phyloP scores from a whole-genome alignment of 2,113 vertebrate genomes.

The Boleophthalmus pectinirostris region DNA sequence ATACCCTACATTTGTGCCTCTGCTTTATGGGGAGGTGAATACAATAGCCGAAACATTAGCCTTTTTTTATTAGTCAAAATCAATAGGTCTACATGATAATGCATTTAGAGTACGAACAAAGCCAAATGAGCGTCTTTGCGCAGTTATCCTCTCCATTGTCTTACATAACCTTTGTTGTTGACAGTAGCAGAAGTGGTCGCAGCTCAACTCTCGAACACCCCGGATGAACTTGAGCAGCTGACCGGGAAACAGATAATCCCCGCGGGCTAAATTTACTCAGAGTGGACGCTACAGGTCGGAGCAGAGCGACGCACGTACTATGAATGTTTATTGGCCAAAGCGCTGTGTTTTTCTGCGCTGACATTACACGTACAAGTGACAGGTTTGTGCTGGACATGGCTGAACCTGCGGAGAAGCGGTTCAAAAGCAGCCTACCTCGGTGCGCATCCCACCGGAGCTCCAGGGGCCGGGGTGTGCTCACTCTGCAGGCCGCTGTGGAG shows the following conservation, averaged over 20 bases:
- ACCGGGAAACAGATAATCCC: slow-evolving; percentile 56
- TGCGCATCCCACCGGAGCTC: slow-evolving; percentile 60
- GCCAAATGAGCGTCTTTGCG: background rate
- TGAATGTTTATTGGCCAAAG: background rate
- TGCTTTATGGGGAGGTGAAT: too few species aligned
- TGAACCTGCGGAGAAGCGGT: slow-evolving; percentile 73
- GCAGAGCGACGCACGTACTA: background rate
- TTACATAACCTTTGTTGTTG: background rate
- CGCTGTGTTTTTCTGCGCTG: background rate
- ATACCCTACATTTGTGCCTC: too few species aligned
- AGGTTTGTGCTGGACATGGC: slow-evolving; percentile 43
- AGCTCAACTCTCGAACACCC: slow-evolving; percentile 3
- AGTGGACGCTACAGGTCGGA: slow-evolving; percentile 2
- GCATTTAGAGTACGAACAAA: background rate
- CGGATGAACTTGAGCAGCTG: slow-evolving; percentile 57
- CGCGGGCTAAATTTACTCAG: slow-evolving; percentile 26
- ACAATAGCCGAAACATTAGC: too few species aligned
- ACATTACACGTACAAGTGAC: background rate
- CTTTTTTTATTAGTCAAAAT: too few species aligned
- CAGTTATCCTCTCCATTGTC: background rate
- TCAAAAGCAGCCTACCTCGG: slow-evolving; percentile 64
- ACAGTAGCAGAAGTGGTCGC: background rate
- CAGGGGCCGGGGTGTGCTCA: slow-evolving; percentile 59
- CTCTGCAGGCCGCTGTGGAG: slow-evolving; percentile 73
- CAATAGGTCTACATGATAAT: background rate